These are phyloP conservation scores for Epinotia brunnichana DNA, from an alignment of 2,888 invertebrate genomes.

Conservation along the genomic window DNA sequence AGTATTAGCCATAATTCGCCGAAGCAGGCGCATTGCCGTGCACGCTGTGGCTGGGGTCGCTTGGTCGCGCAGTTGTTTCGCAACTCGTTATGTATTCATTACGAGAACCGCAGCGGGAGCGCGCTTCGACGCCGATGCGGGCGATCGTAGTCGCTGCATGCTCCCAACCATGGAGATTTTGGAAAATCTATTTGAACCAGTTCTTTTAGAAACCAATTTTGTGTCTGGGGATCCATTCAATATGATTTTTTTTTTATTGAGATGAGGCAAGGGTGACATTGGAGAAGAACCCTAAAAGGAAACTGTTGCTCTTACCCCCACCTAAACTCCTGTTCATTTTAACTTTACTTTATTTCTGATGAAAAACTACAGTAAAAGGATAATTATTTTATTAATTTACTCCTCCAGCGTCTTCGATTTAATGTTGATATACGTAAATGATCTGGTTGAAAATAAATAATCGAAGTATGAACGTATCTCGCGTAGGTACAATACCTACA, in stretches of 20 bases:
- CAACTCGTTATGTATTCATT: slow-evolving; percentile 43
- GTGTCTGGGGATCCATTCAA: neutral
- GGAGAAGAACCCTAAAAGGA: no score
- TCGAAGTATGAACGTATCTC: neutral
- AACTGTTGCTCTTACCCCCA: no score
- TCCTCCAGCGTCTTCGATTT: neutral
- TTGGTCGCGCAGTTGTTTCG: slow-evolving; percentile 28
- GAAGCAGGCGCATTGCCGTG: slow-evolving; percentile 17
- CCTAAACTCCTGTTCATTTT: no score
- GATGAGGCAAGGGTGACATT: no score
- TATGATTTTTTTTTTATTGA: neutral
- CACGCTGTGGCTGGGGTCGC: slow-evolving; percentile 18
- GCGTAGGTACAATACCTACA: neutral
- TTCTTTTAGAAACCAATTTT: neutral
- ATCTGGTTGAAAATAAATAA: neutral
- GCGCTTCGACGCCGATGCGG: slow-evolving; percentile 15
- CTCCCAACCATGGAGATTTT: neutral
- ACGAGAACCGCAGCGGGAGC: slow-evolving; percentile 29
- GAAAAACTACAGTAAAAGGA: neutral
- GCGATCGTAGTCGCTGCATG: neutral
- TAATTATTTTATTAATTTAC: neutral
- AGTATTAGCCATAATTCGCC: slow-evolving; percentile 12
- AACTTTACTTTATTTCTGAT: no score
- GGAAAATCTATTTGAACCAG: neutral
- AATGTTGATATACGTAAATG: neutral